Evolutionary conservation across 2,113 vertebrate species (phyloP), one percentile per base, ranked within the genome.

Genomic region (Dromas ardeola): DNA sequence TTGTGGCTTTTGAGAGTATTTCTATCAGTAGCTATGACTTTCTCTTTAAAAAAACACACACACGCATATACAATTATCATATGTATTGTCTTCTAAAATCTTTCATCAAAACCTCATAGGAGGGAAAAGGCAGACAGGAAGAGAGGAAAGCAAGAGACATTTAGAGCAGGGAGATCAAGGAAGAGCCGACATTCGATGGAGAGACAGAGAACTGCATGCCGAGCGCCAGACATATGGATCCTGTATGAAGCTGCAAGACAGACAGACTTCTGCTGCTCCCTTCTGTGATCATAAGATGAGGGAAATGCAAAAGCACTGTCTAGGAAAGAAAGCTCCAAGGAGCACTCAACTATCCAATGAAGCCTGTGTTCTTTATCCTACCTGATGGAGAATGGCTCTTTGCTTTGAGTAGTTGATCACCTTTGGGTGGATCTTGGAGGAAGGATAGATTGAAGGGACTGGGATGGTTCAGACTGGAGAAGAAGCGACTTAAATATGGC

Each of bases 1-100:
- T 76, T 95, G 94, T 84, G 74, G 78, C 91, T 97, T 97, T 95
- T 88, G 91, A 96, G 91, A 96, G 92, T 40, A 78, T 93, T 96
- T 88, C 88, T 70, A 76, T 72, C 86, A 55, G 88, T 63, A 93
- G 38, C 82, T 88, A 49, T 26, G 87, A 59, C 86, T 96, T 86
- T 85, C 78, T 73, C 77, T 88, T 93, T 70, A 40, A 95, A 94
- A 52, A 6, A 52, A 4, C 9, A 1, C 14, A 2, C 61, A 59
- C 20, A 32, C 20, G 34, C 11, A 40, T 73, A 80, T 66, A 73
- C 36, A 70, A 84, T 96, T 86, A 86, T 91, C 52, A 11, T 69
- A 87, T 47, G 53, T 61, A 93, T 95, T 93, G 65, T 96, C 90
- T 93, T 70, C 81, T 40, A 66, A 78, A 89, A 76, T 56, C 80